Percentiles rank a stretch among this genome's conserved stretches.
Evolutionary conservation across 53 echinoderm and acorn worm species (phyloP).

Genomic region (Stichopus horrens): DNA sequence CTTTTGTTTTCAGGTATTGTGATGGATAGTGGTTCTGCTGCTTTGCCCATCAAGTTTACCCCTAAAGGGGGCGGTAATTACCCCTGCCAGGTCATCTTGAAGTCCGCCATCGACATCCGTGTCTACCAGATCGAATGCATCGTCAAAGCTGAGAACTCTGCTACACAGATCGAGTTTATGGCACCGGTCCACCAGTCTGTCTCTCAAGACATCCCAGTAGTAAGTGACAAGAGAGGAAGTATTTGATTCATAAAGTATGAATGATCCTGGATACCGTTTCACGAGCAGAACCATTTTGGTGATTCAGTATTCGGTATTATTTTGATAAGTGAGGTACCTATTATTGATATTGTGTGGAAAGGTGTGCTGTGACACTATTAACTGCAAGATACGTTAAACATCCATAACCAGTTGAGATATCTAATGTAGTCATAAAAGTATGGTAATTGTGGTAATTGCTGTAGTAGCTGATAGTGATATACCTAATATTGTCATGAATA

Average conservation of each 20-base stretch:
- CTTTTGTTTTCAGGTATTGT: constrained; percentile 66
- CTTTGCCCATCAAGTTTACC: constrained; percentile 79
- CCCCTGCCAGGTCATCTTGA: constrained; percentile 83
- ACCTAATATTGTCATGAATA: neutral
- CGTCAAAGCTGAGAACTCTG: constrained; percentile 87
- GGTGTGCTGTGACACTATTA: too few relatives aligned
- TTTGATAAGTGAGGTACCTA: too few relatives aligned
- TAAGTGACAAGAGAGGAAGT: constrained; percentile 47
- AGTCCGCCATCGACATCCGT: constrained; percentile 84
- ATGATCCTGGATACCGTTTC: too few relatives aligned
- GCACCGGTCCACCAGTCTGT: constrained; percentile 97
- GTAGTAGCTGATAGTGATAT: too few relatives aligned
- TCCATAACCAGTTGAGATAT: too few relatives aligned
- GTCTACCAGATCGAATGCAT: constrained; percentile 92
- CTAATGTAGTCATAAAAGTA: too few relatives aligned
- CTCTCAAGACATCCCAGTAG: constrained; percentile 95
- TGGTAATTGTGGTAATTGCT: too few relatives aligned
- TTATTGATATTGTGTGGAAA: too few relatives aligned
- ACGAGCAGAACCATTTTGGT: too few relatives aligned
- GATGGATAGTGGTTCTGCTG: constrained; percentile 75
- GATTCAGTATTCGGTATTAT: too few relatives aligned
- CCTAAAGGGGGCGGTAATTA: constrained; percentile 93
- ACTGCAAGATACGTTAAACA: too few relatives aligned
- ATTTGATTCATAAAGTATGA: too few relatives aligned
- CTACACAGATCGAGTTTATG: constrained; percentile 95